A percentile compares a stretch with the other conserved stretches of the same genome.
phyloP scores from a whole-genome alignment of 2,888 invertebrate genomes.

The Standfussiana lucernea region DNA sequence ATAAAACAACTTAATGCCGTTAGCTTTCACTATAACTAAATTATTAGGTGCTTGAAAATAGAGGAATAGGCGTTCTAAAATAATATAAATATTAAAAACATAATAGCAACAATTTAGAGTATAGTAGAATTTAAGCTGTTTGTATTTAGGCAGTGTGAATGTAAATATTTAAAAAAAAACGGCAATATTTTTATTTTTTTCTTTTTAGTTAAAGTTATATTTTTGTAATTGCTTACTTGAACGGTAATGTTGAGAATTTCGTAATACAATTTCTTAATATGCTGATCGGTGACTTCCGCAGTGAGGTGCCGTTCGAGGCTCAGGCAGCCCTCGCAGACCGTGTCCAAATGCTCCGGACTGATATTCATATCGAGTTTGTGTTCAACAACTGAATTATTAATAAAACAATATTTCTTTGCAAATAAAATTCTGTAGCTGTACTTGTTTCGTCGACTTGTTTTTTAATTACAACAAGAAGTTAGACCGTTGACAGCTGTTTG shows the following conservation, averaged over 20 bases:
- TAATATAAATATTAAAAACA: background rate
- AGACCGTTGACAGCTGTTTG: constrained; percentile 7
- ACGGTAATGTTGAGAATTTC: constrained; percentile 65
- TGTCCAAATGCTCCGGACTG: constrained; percentile 40
- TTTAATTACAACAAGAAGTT: constrained; percentile 4
- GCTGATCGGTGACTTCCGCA: constrained; percentile 62
- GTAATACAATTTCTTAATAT: constrained; percentile 67
- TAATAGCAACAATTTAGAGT: background rate
- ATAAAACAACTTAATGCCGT: background rate
- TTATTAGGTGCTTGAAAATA: too few species aligned
- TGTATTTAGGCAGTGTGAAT: background rate
- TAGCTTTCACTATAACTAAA: background rate
- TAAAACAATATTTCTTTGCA: constrained; percentile 35
- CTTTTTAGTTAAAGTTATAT: background rate
- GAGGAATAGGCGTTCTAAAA: background rate
- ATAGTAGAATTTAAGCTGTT: background rate
- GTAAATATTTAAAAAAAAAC: background rate
- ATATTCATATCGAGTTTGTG: constrained; percentile 49
- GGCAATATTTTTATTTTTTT: background rate
- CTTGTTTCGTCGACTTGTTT: constrained; percentile 11
- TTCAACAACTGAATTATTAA: background rate
- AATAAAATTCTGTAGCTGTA: background rate
- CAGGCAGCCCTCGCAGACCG: constrained; percentile 76
- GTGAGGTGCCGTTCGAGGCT: constrained; percentile 71
- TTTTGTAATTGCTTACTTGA: constrained; percentile 62